phyloP scores from a whole-genome alignment of 1,140 invertebrate species.

The Prorops nasuta region DNA sequence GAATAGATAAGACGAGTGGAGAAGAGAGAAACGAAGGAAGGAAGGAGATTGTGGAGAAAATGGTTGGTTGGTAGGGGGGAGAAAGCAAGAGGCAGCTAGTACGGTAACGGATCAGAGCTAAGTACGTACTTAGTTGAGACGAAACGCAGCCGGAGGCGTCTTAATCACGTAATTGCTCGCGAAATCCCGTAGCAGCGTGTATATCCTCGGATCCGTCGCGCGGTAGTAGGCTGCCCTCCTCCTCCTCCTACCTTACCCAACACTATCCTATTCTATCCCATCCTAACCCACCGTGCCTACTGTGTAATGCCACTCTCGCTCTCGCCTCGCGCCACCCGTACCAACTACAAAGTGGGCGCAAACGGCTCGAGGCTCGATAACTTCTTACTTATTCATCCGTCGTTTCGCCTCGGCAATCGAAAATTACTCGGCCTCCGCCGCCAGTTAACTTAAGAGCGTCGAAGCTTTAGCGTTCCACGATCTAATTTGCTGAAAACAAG shows the following conservation, averaged over 20 bases:
- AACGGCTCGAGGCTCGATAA: conserved; percentile 53
- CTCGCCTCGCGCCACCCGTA: neutral
- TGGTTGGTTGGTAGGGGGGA: too few species aligned
- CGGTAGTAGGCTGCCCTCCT: too few species aligned
- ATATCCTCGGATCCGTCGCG: too few species aligned
- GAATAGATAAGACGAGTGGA: too few species aligned
- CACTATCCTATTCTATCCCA: too few species aligned
- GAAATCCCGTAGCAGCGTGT: conserved; percentile 44
- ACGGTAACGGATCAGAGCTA: conserved; percentile 50
- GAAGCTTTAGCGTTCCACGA: neutral
- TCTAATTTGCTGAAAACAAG: too few species aligned
- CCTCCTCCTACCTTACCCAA: too few species aligned
- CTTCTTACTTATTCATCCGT: conserved; percentile 54
- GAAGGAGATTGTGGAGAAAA: neutral
- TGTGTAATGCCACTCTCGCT: too few species aligned
- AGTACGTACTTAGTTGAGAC: conserved; percentile 54
- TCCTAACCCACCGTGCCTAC: too few species aligned
- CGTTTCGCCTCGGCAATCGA: conserved; percentile 46
- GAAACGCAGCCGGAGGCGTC: conserved; percentile 49
- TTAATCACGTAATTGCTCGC: conserved; percentile 58
- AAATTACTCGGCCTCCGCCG: conserved; percentile 31
- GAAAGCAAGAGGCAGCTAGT: conserved; percentile 40
- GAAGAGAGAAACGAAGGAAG: neutral
- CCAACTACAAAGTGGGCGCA: conserved; percentile 47
- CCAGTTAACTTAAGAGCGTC: conserved; percentile 5